Evolutionary conservation across 2,113 vertebrate genomes (phyloP), one percentile per base, ranked within the genome.

Genomic region (Sarotherodon lohbergeri): DNA sequence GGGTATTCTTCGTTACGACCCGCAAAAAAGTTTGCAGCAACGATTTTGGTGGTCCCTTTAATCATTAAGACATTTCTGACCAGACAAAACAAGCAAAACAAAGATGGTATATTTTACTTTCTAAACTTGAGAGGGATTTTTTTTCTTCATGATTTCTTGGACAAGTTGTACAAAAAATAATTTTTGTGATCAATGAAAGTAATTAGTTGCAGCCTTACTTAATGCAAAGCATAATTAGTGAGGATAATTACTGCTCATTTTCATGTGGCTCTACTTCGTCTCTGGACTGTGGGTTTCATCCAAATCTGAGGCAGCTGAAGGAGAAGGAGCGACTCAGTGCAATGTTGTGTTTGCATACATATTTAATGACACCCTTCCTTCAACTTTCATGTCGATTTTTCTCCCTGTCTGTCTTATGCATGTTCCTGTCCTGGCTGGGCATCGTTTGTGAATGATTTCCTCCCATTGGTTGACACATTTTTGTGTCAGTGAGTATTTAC

Each of bases 271-370:
- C 46, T 80, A 19, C 84, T 88, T 66, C n/a, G 48, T 50, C 36
- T 90, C 79, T 83, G 48, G 82, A 48, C 81, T 78, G n/a, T 83
- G 63, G 71, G 27, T 39, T 68, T 90, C 50, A 66, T 68, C 68
- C 80, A 84, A 66, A 41, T 61, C 57, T 48, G 36, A 85, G 50
- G 68, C 87, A 73, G 87, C 89, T 32, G 6, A 89, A 54, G 85
- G 83, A 90, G 89, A 86, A 59, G 66, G 54, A 85, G 71, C 27
- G 57, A 83, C 80, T 61, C 88, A 57, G 6, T 39, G 80, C 86
- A 19, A n/a, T 29, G 85, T 93, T 90, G 87, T 91, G 92, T 93
- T 87, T 68, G 56, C 82, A 79, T 92, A 50, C 59, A 91, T 90
- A 87, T 92, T 93, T 91, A 76, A 92, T 80, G 48, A 86, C 82